Evolutionary conservation across 2,113 vertebrate species (phyloP).

Genomic region (Ranitomeya variabilis): DNA sequence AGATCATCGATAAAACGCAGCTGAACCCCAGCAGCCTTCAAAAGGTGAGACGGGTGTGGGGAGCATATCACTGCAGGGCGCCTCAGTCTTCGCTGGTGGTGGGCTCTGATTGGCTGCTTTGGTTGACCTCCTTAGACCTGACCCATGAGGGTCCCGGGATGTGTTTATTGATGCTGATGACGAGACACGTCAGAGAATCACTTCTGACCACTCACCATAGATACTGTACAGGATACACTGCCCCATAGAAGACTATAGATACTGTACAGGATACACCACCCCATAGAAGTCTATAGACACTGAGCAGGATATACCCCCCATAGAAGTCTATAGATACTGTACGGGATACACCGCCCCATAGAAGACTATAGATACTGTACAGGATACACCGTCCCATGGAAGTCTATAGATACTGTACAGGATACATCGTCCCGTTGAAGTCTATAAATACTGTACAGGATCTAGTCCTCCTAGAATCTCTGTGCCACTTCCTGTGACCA

Average conservation of each 20-base stretch:
- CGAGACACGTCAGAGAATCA: no score
- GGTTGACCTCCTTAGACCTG: no score
- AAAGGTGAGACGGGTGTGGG: constrained; percentile 63
- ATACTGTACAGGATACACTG: neutral
- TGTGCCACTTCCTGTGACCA: neutral
- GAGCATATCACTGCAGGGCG: no score
- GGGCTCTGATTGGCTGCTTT: no score
- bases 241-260: neutral
- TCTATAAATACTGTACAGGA: neutral
- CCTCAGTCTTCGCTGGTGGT: no score
- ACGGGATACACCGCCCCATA: neutral
- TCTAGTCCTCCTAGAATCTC: no score
- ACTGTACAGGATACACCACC: neutral
- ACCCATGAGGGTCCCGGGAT: no score
- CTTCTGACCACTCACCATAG: neutral
- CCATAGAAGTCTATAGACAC: neutral
- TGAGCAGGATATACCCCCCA: neutral
- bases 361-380: neutral
- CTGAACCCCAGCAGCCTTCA: constrained; percentile 73
- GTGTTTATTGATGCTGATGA: no score
- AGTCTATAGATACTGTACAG: neutral
- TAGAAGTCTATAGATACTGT: neutral
- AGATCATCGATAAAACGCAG: constrained; percentile 80
- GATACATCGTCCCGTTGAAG: neutral
- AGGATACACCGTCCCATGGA: neutral